phyloP scores from a whole-genome alignment of 2,888 invertebrate species.

The Stegophylla sp. region DNA sequence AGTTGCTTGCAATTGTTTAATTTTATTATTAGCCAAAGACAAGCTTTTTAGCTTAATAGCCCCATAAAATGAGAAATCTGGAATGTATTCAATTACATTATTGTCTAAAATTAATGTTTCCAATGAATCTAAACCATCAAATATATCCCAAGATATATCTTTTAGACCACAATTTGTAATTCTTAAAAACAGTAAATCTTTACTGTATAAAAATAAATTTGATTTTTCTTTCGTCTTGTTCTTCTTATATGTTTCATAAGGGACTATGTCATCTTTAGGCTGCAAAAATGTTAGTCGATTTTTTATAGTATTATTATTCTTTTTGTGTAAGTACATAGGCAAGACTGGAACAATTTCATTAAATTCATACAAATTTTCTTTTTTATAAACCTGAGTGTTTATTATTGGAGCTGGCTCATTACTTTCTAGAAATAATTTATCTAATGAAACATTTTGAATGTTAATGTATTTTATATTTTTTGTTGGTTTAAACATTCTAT shows the following conservation, averaged over 20 bases:
- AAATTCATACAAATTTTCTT: slow-evolving; percentile 38
- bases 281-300: slow-evolving; percentile 68
- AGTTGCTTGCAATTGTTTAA: slow-evolving; percentile 72
- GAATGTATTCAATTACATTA: slow-evolving; percentile 72
- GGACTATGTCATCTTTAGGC: slow-evolving; percentile 69
- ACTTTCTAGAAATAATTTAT: slow-evolving; percentile 40
- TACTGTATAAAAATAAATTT: slow-evolving; percentile 67
- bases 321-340: slow-evolving; percentile 19
- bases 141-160: slow-evolving; percentile 74
- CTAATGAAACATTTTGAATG: slow-evolving; percentile 39
- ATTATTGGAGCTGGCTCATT: slow-evolving; percentile 36
- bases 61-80: slow-evolving; percentile 75
- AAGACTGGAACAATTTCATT: slow-evolving; percentile 39
- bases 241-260: slow-evolving; percentile 72
- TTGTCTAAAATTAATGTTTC: slow-evolving; percentile 72
- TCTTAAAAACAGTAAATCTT: slow-evolving; percentile 69
- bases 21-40: slow-evolving; percentile 72
- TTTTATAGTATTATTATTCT: not conserved
- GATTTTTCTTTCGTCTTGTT: slow-evolving; percentile 17
- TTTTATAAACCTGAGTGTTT: slow-evolving; percentile 16
- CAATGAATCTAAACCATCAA: slow-evolving; percentile 71
- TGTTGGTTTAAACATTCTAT: slow-evolving; percentile 34
- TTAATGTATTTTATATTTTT: slow-evolving; percentile 43
- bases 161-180: slow-evolving; percentile 71
- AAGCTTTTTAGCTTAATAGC: slow-evolving; percentile 72